Percentiles rank a stretch among this genome's conserved stretches.
These are phyloP conservation scores for Zapus hudsonius DNA, from an alignment of 2,113 vertebrate genomes.

Conservation along the genomic window DNA sequence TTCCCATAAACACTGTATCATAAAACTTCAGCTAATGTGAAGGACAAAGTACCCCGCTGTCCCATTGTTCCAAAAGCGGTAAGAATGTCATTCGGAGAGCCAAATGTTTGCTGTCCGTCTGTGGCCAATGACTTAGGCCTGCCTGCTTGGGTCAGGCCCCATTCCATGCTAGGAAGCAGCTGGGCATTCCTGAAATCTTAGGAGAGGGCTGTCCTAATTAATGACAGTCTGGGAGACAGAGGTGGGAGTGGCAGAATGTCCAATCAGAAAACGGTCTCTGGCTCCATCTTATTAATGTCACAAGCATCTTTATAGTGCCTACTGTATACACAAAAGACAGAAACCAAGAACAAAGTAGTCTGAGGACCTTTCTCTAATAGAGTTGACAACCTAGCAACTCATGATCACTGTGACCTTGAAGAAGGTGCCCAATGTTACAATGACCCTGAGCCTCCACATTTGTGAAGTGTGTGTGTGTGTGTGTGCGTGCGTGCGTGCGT, in stretches of 20 bases:
- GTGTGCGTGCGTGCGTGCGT: too few relatives aligned
- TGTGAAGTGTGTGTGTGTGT: neutral
- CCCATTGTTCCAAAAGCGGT: neutral
- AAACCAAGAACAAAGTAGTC: neutral
- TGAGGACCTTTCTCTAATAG: rapidly evolving
- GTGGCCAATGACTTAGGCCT: neutral
- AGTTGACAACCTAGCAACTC: neutral
- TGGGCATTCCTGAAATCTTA: conserved; percentile 32
- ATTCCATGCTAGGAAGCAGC: conserved; percentile 25
- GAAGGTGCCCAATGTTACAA: neutral
- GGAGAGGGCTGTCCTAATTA: conserved; percentile 1
- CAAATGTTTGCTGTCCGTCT: conserved; percentile 1
- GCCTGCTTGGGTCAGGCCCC: neutral
- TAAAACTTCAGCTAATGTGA: conserved; percentile 18
- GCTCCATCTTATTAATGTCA: too few relatives aligned
- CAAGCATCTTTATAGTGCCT: neutral
- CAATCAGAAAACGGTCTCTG: too few relatives aligned
- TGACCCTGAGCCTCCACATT: neutral
- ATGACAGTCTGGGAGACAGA: neutral
- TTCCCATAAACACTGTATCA: conserved; percentile 63
- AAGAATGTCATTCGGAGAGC: conserved; percentile 27
- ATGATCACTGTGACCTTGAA: rapidly evolving
- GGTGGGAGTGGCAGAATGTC: neutral
- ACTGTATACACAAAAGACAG: rapidly evolving
- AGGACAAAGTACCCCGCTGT: neutral